Conservation (phyloP, 2,888 invertebrate species). For the Carabus problematicus region DNA sequence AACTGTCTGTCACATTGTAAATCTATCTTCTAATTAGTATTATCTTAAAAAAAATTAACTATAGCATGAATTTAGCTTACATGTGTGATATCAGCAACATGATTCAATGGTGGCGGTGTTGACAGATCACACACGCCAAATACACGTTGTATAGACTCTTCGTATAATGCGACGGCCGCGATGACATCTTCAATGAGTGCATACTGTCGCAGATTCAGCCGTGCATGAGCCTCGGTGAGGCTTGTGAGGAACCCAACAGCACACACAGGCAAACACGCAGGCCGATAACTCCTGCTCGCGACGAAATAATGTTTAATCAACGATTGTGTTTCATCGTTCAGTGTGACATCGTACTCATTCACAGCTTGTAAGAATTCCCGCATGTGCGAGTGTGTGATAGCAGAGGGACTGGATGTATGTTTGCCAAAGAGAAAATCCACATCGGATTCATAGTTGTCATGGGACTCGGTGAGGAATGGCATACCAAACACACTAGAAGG, state of each 20-base stretch:
- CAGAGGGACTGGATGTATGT: conserved; percentile 43
- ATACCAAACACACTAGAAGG: conserved; percentile 56
- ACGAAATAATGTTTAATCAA: conserved; percentile 61
- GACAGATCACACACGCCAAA: background rate
- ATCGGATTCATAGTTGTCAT: conserved; percentile 49
- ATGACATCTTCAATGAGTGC: conserved; percentile 1
- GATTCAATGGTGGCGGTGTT: background rate
- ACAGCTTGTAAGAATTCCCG: conserved; percentile 50
- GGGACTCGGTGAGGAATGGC: conserved; percentile 53
- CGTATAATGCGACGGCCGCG: background rate
- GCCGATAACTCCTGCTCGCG: conserved; percentile 56
- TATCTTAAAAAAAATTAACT: too few species aligned
- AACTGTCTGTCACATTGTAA: too few species aligned
- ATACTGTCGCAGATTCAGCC: background rate
- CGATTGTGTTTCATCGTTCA: conserved; percentile 53
- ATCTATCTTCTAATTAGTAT: too few species aligned
- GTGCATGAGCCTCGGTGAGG: background rate
- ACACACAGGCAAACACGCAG: conserved; percentile 48
- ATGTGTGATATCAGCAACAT: too few species aligned
- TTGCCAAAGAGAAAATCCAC: conserved; percentile 53
- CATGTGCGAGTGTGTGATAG: conserved; percentile 53
- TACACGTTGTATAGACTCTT: background rate
- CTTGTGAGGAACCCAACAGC: background rate
- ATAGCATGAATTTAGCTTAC: too few species aligned
- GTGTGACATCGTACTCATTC: conserved; percentile 49